A percentile compares a stretch with the other conserved stretches of the same genome.
Evolutionary conservation across 2,888 invertebrate species (phyloP).

Genomic region (Pogonocherus hispidulus): DNA sequence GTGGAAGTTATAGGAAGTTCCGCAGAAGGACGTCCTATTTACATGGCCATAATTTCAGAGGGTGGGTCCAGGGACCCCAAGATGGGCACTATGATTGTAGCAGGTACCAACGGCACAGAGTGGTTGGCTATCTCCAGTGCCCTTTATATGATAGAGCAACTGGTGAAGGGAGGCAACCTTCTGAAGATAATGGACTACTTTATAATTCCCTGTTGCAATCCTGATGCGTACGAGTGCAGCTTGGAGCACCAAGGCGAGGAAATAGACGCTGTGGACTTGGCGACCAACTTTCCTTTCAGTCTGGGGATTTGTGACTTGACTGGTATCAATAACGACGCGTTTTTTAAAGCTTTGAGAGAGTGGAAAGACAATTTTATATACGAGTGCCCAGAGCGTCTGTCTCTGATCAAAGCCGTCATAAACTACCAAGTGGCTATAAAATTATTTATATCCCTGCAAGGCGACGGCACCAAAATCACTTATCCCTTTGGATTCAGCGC

Average conservation of each 20-base stretch:
- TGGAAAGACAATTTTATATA: slow-evolving; percentile 49
- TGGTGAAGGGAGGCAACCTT: slow-evolving; percentile 46
- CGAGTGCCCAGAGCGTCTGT: slow-evolving; percentile 39
- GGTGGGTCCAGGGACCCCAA: slow-evolving; percentile 12
- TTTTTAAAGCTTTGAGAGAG: slow-evolving; percentile 45
- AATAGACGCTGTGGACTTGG: slow-evolving; percentile 37
- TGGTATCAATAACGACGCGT: slow-evolving; percentile 36
- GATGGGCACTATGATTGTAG: slow-evolving; percentile 50
- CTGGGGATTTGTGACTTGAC: slow-evolving; percentile 44
- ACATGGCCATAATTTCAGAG: slow-evolving; percentile 35
- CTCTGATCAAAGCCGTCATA: slow-evolving; percentile 39
- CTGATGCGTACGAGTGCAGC: slow-evolving; percentile 53
- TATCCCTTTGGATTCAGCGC: slow-evolving; percentile 50
- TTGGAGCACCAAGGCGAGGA: slow-evolving; percentile 15
- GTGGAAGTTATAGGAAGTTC: slow-evolving; percentile 46
- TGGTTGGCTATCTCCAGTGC: slow-evolving; percentile 52
- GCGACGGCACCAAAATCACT: slow-evolving; percentile 45
- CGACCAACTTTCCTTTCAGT: slow-evolving; percentile 48
- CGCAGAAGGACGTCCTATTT: slow-evolving; percentile 41
- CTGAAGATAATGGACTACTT: slow-evolving; percentile 50
- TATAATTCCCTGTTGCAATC: slow-evolving; percentile 57
- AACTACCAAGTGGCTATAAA: slow-evolving; percentile 40
- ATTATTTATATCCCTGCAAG: slow-evolving; percentile 50
- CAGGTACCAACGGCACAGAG: slow-evolving; percentile 52
- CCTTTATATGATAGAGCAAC: slow-evolving; percentile 51